Evolutionary conservation across 2,113 vertebrate genomes (phyloP), one percentile per base, ranked within the genome.

Genomic region (Neomonachus schauinslandi): DNA sequence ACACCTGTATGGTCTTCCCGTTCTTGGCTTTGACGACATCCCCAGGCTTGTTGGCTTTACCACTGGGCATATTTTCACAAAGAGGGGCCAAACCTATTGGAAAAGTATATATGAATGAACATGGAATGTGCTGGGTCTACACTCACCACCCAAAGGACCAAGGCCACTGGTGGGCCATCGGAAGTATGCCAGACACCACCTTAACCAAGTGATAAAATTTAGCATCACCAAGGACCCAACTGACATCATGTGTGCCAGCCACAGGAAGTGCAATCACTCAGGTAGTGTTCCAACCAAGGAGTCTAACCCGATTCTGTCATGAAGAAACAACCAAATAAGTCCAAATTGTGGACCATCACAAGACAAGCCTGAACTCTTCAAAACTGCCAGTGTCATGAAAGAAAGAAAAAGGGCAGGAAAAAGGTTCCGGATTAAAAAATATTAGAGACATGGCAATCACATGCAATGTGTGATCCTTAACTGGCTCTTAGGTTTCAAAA

Each of bases 11-110:
- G n/a, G 99, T 99, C 99, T 99, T 99, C 71, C 99, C 99, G 72
- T 99, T 99, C 98, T 98, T 99, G 84, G 99, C 99, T 95, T 51
- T 99, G 12, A 99, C 99, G 1, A 99, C 99, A 65, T 99, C 99
- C 5, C 99, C 99, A 12, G 99, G 99, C 97, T 99, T 99, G 95
- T 98, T 99, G 86, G 99, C 99, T 89, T 99, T 99, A 59, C 99
- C 99, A 51, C 99, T 99, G 57, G 99, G 99, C 99, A 99, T 99
- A 98, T 99, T 99, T 99, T 99, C 99, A 99, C 99, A 99, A 61
- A 99, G 99, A 0, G 99, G 99, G 67, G 99, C 99, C 98, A 99
- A 98, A 98, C 99, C 99, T 99, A 98, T 97, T 83, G n/a, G 69
- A 46, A 94, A 94, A 94, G 1, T 89, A 82, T 51, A 42, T 33